These are phyloP conservation scores for Esox masquinongy DNA, from an alignment of 2,797 vertebrate genomes.

Conservation along the genomic window DNA sequence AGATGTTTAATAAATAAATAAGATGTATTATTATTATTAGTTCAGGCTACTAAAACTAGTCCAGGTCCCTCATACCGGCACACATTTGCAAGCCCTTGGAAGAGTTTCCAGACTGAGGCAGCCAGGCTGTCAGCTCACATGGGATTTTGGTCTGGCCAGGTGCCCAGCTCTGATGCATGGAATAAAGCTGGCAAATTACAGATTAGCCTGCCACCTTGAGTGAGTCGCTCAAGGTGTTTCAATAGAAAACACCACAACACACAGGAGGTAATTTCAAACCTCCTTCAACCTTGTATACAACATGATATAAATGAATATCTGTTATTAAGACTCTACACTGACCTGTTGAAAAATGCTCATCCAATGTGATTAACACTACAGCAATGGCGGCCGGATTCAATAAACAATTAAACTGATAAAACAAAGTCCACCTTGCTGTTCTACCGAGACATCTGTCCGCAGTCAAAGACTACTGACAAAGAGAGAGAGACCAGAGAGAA, in stretches of 20 bases:
- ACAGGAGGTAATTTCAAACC: not conserved
- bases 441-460: conserved; percentile 7
- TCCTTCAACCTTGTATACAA: not conserved
- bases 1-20: too few species aligned
- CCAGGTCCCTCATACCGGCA: not conserved
- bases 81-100: not conserved
- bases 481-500: not conserved
- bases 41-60: not conserved
- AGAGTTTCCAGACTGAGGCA: not conserved
- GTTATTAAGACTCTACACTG: not conserved
- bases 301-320: not conserved
- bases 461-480: not conserved
- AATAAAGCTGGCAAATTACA: conserved; percentile 8
- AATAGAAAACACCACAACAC: not conserved
- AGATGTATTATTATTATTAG: too few species aligned
- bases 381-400: not conserved
- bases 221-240: not conserved
- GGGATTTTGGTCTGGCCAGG: not conserved
- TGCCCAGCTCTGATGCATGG: not conserved
- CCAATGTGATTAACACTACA: not conserved
- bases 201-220: conserved; percentile 2
- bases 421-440: not conserved
- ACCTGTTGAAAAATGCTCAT: not conserved
- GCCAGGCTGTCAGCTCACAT: not conserved
- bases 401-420: not conserved